Evolutionary conservation across 2,888 invertebrate species (phyloP), one percentile per base, ranked within the genome.

Genomic region (Drosophila basisetae): DNA sequence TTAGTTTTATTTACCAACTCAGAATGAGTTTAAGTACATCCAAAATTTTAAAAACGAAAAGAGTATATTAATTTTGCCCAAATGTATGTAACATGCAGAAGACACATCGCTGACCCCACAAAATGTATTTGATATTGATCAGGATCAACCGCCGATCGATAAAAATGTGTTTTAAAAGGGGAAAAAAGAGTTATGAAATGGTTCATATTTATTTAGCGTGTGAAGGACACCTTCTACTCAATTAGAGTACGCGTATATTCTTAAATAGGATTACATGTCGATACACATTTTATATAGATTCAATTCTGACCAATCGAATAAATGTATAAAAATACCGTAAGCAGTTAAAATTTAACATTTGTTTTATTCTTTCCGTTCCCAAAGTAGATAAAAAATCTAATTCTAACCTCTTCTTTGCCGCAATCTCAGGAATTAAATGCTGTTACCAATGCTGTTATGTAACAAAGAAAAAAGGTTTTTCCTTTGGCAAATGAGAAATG

Each of bases 21-120:
- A n/a, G 10, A 43, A 22, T 22, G 6, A 1, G 6, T 22, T 41
- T 41, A 10, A n/a, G 7, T n/a, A n/a, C 41, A n/a, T 4, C 0
- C 11, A 4, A 22, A 22, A 22, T 22, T 43, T 43, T 1, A 31
- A 31, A 31, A 31, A 9, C 22, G 10, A 43, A 6, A 22, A 6
- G 11, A 6, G 43, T 22, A 43, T 11, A 43, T 43, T 4, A 4
- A 22, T 25, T 16, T 47, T 47, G 4, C 2, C 7, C 7, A 25
- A 9, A 47, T 25, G 4, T 47, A 4, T 25, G 4, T 22, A 13
- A 22, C 0, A 13, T 47, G 22, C 2, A 4, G 7, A 1, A 4
- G 16, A 25, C 16, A 1, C 9, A 25, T 25, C 2, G 25, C 9
- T 1, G 16, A 25, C 0, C 0, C 16, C 13, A 16, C 4, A 9